Evolutionary conservation across 2,113 vertebrate species (phyloP), one percentile per base, ranked within the genome.

Genomic region (Gobiocypris rarus): DNA sequence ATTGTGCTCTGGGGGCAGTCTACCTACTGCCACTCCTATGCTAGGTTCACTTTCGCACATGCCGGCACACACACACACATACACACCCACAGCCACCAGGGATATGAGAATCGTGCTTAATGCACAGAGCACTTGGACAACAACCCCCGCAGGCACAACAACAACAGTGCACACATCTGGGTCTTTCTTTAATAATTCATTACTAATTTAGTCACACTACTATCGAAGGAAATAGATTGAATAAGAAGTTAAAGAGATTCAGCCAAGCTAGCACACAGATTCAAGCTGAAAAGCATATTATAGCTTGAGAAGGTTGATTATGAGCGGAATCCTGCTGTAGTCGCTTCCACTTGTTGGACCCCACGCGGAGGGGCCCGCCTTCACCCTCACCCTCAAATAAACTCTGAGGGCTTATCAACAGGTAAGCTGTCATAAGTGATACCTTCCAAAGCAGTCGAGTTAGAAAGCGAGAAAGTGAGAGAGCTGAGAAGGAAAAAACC

Each of bases 401-500:
- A 93, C 94, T 92, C 91, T 89, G 88, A 85, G 87, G 86, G 91
- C 89, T 92, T 86, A 87, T 83, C 88, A 93, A 92, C 91, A 93
- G 92, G 92, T 93, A 91, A 92, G 91, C 90, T 93, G 92, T 93
- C 93, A 92, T 91, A 92, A 88, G 89, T 87, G 90, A 90, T 86
- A 84, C 87, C 73, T 63, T 86, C 45, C 41, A 71, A 78, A 86
- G 91, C 89, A 87, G 63, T 54, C 84, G 54, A 75, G 50, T 85
- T 82, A 86, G 82, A 81, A 86, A 88, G 82, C 65, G 61, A 76
- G 90, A 56, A 26, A 81, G 48, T 45, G 38, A 61, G 81, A 59
- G 7, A 82, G 71, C 52, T 6, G 81, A 75, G 81, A 54, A 77
- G 79, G 52, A 70, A 70, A 75, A 87, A 92, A 90, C 91, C 86